A percentile compares a stretch with the other conserved stretches of the same genome.
Conservation (phyloP, 1,140 invertebrate genomes). For the Plodia interpunctella region DNA sequence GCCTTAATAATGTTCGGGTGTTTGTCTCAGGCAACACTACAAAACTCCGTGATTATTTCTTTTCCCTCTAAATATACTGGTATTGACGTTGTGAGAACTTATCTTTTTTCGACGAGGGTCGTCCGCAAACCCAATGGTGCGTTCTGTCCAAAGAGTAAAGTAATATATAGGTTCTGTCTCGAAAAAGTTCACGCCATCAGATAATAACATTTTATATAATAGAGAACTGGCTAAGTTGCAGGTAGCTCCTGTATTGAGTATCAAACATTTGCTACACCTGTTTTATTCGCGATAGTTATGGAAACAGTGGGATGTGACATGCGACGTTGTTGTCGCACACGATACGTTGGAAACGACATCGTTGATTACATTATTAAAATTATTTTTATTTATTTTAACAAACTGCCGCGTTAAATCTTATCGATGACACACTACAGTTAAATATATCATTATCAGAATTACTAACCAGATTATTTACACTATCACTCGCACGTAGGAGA, state of each 20-base stretch:
- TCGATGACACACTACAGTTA: too few relatives aligned
- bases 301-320: neutral
- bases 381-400: too few relatives aligned
- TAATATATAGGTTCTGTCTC: too few relatives aligned
- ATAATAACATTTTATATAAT: conserved; percentile 17
- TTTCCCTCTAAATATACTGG: conserved; percentile 6
- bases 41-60: conserved; percentile 13
- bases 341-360: too few relatives aligned
- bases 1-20: conserved; percentile 13
- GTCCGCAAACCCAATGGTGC: conserved; percentile 13
- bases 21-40: conserved; percentile 21
- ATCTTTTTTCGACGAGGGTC: conserved; percentile 4
- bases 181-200: neutral
- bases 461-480: too few relatives aligned
- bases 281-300: neutral
- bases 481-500: too few relatives aligned
- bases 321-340: too few relatives aligned
- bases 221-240: conserved; percentile 20
- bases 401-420: too few relatives aligned
- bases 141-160: too few relatives aligned
- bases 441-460: too few relatives aligned
- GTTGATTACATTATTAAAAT: too few relatives aligned
- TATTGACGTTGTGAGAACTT: conserved; percentile 7
- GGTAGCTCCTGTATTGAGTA: conserved; percentile 24
- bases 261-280: neutral